A percentile compares a stretch with the other conserved stretches of the same genome.
Conservation (phyloP, 1,140 invertebrate species). For the Drosophila pallidifrons region DNA sequence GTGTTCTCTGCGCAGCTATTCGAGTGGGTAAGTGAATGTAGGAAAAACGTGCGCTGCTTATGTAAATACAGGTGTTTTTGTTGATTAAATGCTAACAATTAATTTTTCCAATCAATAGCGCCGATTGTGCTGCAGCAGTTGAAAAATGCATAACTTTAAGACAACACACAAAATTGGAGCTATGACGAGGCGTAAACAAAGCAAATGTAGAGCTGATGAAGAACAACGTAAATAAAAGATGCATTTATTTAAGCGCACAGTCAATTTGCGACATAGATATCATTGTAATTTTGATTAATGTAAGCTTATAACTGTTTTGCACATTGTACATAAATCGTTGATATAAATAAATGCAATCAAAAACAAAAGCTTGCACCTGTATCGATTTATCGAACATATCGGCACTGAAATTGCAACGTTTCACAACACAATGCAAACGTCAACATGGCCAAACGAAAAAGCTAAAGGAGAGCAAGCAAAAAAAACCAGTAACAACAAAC, state of each 20-base stretch:
- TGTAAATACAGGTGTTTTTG: slow-evolving; percentile 55
- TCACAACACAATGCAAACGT: slow-evolving; percentile 48
- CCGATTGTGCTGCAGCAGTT: slow-evolving; percentile 63
- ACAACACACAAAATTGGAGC: not conserved
- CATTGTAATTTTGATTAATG: slow-evolving; percentile 9
- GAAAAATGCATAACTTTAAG: slow-evolving; percentile 51
- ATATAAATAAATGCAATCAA: slow-evolving; percentile 40
- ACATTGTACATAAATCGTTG: slow-evolving; percentile 31
- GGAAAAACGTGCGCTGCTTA: slow-evolving; percentile 41
- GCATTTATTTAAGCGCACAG: slow-evolving; percentile 63
- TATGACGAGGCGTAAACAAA: slow-evolving; percentile 9
- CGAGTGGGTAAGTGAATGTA: slow-evolving; percentile 61
- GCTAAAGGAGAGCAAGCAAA: slow-evolving; percentile 7
- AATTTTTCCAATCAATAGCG: slow-evolving; percentile 35
- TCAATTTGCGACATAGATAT: slow-evolving; percentile 7
- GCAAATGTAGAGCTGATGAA: not conserved
- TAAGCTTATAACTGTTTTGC: not conserved
- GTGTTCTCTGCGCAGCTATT: slow-evolving; percentile 62
- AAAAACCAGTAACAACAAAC: slow-evolving; percentile 11
- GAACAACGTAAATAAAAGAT: slow-evolving; percentile 41
- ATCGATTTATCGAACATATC: slow-evolving; percentile 37
- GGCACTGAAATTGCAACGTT: slow-evolving; percentile 6
- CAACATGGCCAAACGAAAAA: slow-evolving; percentile 32
- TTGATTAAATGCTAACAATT: slow-evolving; percentile 10
- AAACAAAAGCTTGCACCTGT: slow-evolving; percentile 4